A percentile compares a stretch with the other conserved stretches of the same genome.
Conservation (phyloP, 1,140 invertebrate species). For the Lineus longissimus region DNA sequence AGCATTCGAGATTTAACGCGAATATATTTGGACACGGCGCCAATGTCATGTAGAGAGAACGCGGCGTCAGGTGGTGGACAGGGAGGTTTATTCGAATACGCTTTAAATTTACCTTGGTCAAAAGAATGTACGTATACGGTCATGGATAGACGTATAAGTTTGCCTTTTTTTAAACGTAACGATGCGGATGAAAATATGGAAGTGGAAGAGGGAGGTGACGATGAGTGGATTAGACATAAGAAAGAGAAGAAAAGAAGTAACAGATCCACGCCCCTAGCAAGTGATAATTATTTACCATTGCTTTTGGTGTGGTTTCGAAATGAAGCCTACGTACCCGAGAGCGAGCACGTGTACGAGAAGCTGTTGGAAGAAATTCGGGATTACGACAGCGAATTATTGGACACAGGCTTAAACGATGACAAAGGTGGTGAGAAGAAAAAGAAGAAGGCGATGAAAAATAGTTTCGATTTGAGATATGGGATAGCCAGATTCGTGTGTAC, state of each 20-base stretch:
- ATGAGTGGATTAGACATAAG: too few species aligned
- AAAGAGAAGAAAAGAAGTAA: background rate
- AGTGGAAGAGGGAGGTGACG: too few species aligned
- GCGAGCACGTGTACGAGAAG: background rate
- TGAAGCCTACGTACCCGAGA: background rate
- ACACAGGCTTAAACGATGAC: background rate
- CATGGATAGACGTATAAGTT: conserved; percentile 1
- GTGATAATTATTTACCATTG: conserved; percentile 6
- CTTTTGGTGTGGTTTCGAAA: conserved; percentile 7
- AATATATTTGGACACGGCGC: conserved; percentile 2
- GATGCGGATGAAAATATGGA: background rate
- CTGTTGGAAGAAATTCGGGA: conserved; percentile 2
- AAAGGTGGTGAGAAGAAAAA: background rate
- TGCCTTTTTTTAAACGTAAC: background rate
- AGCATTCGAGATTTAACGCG: conserved; percentile 4
- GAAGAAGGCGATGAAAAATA: background rate
- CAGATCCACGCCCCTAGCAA: background rate
- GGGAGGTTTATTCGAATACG: background rate
- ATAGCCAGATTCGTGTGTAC: conserved; percentile 3
- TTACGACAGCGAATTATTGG: background rate
- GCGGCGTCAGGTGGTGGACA: background rate
- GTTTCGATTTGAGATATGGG: conserved; percentile 5
- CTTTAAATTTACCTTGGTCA: conserved; percentile 4
- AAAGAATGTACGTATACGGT: background rate
- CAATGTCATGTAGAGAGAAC: background rate